phyloP scores from a whole-genome alignment of 2,888 invertebrate genomes.

The Malthinus flaveolus region DNA sequence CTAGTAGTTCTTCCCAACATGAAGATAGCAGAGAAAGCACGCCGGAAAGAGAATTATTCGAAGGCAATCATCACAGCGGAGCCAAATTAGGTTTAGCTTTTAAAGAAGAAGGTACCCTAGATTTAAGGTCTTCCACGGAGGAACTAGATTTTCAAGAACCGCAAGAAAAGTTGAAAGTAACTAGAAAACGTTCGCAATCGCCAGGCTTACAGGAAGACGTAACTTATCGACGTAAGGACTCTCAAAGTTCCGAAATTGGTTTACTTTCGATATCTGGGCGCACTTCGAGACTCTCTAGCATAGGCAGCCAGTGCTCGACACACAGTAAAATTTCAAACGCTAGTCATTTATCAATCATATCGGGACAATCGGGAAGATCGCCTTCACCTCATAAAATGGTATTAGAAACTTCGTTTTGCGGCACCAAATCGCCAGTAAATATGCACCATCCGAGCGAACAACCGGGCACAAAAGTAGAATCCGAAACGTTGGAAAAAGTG shows the following conservation, averaged over 20 bases:
- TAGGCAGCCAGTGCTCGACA: conserved; percentile 72
- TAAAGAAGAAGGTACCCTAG: conserved; percentile 74
- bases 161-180: conserved; percentile 43
- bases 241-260: conserved; percentile 72
- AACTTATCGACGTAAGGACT: conserved; percentile 56
- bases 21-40: conserved; percentile 81
- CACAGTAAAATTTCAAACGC: conserved; percentile 57
- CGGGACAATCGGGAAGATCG: conserved; percentile 57
- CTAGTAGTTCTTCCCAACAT: conserved; percentile 86
- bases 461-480: conserved; percentile 47
- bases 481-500: conserved; percentile 60
- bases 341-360: conserved; percentile 61
- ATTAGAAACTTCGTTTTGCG: conserved; percentile 89
- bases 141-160: conserved; percentile 83
- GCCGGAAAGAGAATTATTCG: conserved; percentile 76
- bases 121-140: conserved; percentile 84
- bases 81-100: conserved; percentile 52
- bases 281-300: conserved; percentile 80
- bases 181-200: conserved; percentile 48
- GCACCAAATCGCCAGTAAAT: conserved; percentile 69
- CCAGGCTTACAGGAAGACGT: conserved; percentile 43
- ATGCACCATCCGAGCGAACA: conserved; percentile 38
- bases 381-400: conserved; percentile 92
- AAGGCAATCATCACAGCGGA: conserved; percentile 48
- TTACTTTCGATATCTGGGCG: conserved; percentile 76